These are phyloP conservation scores for Sphinx pinastri DNA, from an alignment of 2,888 invertebrate genomes.

Conservation along the genomic window DNA sequence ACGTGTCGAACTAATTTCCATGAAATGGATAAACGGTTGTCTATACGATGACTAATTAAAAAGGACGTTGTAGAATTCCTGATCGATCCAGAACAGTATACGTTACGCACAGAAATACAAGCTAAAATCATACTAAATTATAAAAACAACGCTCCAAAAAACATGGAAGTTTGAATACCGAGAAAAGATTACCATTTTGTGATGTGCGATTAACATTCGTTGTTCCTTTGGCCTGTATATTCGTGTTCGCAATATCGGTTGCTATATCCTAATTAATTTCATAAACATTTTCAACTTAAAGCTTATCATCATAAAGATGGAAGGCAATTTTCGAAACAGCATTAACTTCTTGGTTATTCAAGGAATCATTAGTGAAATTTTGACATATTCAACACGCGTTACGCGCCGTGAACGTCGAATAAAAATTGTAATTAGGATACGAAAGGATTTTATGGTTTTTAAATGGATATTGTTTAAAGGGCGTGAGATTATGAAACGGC, in stretches of 20 bases:
- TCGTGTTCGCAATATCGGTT: conserved; percentile 36
- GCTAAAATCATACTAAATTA: conserved; percentile 1
- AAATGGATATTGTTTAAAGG: conserved; percentile 58
- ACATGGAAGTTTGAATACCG: conserved; percentile 48
- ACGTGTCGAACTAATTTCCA: conserved; percentile 7
- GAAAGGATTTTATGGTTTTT: conserved; percentile 62
- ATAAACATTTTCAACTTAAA: conserved; percentile 38
- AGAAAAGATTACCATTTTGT: conserved; percentile 55
- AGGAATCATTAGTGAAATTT: conserved; percentile 66
- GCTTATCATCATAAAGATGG: conserved; percentile 19
- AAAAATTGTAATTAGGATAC: conserved; percentile 64
- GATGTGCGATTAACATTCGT: conserved; percentile 55
- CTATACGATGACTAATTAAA: conserved; percentile 16
- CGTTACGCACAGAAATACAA: background rate
- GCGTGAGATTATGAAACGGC: conserved; percentile 18
- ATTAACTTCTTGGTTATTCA: conserved; percentile 39
- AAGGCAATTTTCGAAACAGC: background rate
- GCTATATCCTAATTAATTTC: conserved; percentile 20
- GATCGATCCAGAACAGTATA: conserved; percentile 5
- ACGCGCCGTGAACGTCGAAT: conserved; percentile 60
- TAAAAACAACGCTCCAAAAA: conserved; percentile 32
- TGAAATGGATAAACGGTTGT: conserved; percentile 15
- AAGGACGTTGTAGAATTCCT: conserved; percentile 9
- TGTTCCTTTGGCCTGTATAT: conserved; percentile 53
- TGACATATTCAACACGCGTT: conserved; percentile 64